Evolutionary conservation across 1,140 invertebrate species (phyloP).

Genomic region (Phymastichus coffea): DNA sequence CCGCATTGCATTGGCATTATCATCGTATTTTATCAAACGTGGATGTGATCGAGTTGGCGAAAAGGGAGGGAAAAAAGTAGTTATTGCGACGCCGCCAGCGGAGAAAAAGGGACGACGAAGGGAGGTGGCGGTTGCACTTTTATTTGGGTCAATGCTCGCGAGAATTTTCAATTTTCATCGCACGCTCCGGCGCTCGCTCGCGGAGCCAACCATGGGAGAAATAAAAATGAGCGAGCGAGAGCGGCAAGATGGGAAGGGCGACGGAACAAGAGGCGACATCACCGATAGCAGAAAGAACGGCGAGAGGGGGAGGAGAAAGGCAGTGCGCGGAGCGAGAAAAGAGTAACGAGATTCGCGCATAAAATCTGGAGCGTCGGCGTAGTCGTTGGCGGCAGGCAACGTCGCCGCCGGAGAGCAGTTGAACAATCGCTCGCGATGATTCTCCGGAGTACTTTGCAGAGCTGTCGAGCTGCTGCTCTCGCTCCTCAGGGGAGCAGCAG

Average conservation of each 20-base stretch:
- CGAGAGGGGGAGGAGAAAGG: background rate
- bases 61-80: no score
- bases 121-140: no score
- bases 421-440: conserved; percentile 19
- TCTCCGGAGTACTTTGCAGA: conserved; percentile 21
- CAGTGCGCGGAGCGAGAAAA: background rate
- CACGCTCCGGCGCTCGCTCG: no score
- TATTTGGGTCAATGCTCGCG: background rate
- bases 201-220: no score
- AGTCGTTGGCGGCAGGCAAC: no score
- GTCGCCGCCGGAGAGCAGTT: no score
- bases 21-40: no score
- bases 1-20: no score
- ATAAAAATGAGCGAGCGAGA: background rate
- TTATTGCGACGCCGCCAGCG: no score
- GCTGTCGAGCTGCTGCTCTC: no score
- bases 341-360: background rate
- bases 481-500: conserved; percentile 20
- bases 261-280: background rate
- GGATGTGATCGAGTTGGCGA: no score
- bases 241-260: background rate
- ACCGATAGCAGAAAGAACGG: background rate
- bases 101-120: no score
- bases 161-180: background rate
- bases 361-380: conserved; percentile 14